These are phyloP conservation scores for Ceratosolen fusciceps DNA, from an alignment of 1,140 invertebrate genomes.

Conservation along the genomic window DNA sequence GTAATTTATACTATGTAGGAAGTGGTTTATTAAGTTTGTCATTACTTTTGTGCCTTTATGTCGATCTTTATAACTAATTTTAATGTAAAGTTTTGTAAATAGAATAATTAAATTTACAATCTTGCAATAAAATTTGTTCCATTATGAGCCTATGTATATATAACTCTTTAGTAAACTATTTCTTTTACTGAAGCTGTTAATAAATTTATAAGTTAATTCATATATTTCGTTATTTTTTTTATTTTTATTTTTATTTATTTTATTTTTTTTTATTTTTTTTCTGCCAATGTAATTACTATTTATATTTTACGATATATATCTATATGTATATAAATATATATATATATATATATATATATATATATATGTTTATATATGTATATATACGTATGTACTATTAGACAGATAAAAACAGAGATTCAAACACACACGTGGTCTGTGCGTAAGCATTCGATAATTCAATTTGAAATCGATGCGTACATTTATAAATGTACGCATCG, in stretches of 20 bases:
- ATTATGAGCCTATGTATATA: slow-evolving; percentile 42
- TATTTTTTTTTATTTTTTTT: slow-evolving; percentile 13
- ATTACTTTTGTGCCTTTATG: slow-evolving; percentile 49
- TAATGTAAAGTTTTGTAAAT: slow-evolving; percentile 50
- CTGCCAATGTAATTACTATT: slow-evolving; percentile 36
- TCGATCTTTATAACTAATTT: slow-evolving; percentile 47
- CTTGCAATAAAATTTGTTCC: slow-evolving; percentile 48
- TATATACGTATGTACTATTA: neutral
- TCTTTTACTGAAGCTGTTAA: slow-evolving; percentile 49
- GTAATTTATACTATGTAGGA: slow-evolving; percentile 48
- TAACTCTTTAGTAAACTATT: slow-evolving; percentile 47
- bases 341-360: too few species aligned
- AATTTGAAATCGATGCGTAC: neutral
- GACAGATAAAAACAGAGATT: neutral
- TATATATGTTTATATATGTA: too few species aligned
- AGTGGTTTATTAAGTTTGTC: slow-evolving; percentile 48
- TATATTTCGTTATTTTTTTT: slow-evolving; percentile 27
- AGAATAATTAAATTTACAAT: slow-evolving; percentile 45
- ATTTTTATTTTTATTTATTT: too few species aligned
- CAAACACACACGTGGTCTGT: neutral
- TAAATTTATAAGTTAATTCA: slow-evolving; percentile 55
- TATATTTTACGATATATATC: too few species aligned
- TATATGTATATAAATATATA: too few species aligned
- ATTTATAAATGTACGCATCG: neutral
- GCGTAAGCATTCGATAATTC: neutral